Evolutionary conservation across 2,888 invertebrate species (phyloP).

Genomic region (Dugesia japonica): DNA sequence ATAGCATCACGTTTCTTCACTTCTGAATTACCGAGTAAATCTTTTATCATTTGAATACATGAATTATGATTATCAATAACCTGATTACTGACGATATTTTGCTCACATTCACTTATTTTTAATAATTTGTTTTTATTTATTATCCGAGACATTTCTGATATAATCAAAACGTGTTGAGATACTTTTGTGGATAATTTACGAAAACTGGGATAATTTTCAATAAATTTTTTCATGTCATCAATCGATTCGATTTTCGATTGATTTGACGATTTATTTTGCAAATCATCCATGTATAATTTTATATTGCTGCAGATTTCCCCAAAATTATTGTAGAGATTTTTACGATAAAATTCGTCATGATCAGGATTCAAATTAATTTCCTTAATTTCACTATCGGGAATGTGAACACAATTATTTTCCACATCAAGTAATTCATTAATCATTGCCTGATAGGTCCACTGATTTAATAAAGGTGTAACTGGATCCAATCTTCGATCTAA

Average conservation of each 20-base stretch:
- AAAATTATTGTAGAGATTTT: constrained; percentile 85
- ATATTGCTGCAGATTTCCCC: constrained; percentile 95
- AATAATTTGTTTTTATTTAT: constrained; percentile 62
- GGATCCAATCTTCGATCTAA: constrained; percentile 83
- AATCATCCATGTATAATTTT: constrained; percentile 87
- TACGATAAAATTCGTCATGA: constrained; percentile 86
- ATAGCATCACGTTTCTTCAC: constrained; percentile 64
- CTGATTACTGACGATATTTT: constrained; percentile 56
- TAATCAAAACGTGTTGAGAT: constrained; percentile 85
- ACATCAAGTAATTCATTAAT: constrained; percentile 87
- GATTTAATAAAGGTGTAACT: constrained; percentile 77
- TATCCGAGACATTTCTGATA: constrained; percentile 74
- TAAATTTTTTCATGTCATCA: constrained; percentile 88
- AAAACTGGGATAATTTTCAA: constrained; percentile 91
- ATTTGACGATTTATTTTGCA: constrained; percentile 71
- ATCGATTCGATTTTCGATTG: constrained; percentile 94
- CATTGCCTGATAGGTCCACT: constrained; percentile 99
- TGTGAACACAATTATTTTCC: constrained; percentile 69
- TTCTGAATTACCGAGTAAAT: constrained; percentile 60
- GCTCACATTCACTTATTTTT: constrained; percentile 55
- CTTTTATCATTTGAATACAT: constrained; percentile 57
- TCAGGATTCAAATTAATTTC: constrained; percentile 84
- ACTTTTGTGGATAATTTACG: constrained; percentile 65
- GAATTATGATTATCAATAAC: constrained; percentile 49
- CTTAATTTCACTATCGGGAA: constrained; percentile 57